Base-by-base conservation (phyloP, 1,140 invertebrate genomes). In the Dinothrombium tinctorium region DNA sequence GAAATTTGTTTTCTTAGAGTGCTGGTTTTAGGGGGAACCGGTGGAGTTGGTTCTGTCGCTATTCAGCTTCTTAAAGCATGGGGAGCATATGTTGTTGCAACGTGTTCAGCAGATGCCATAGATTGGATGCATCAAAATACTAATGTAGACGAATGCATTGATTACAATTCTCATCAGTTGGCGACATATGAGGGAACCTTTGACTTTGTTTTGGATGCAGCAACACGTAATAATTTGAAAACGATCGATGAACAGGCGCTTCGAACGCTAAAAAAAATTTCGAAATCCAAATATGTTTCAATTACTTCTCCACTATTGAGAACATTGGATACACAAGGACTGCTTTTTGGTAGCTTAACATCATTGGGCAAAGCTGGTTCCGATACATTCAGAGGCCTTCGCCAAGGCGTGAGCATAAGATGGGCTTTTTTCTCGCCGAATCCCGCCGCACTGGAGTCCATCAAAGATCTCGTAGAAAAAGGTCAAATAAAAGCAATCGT, bases 11-110 rank as follows among this genome's bases (percentile, higher is more conserved):
- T n/a, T n/a, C n/a, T 33, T 20, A 69, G 68, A 49, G 67, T 83
- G 14, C 59, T 94, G 14, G 68, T 95, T 11, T 59, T 89, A 35
- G 86, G 84, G 32, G 83, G 77, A 9, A 73, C 84, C 37, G 87
- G 87, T 9, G 83, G 84, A 17, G 79, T 92, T 4, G 87, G 89
- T 22, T 73, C 72, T 5, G 55, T 76, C 47, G 74, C 80, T 22
- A 66, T 86, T 47, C 83, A 89, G 56, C 59, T 87, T 31, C 60
- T 84, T 20, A 76, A 76, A 55, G 64, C 71, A 2, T 81, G 78
- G 69, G 69, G 70, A 26, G 65, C 66, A 45, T 51, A 66, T 62
- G 75, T 86, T 8, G 59, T 72, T 33, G 68, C 72, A 22, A 79
- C 77, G 0, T 84, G 81, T 55, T 70, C 70, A 44, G 61, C 61